phyloP scores from a whole-genome alignment of 2,113 vertebrate species.

The Caretta caretta region DNA sequence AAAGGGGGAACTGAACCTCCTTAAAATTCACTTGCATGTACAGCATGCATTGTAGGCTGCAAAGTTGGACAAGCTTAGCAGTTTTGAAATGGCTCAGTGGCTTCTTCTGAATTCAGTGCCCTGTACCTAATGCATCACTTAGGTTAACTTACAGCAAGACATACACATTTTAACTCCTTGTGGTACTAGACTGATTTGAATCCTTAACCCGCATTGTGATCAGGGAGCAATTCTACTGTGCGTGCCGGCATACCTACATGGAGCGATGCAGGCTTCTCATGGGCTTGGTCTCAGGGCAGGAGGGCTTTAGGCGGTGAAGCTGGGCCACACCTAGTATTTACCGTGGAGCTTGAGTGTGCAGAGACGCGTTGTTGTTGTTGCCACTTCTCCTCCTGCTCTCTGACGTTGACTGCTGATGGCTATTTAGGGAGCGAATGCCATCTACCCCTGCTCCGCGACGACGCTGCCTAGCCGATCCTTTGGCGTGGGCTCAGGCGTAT shows the following conservation, averaged over 20 bases:
- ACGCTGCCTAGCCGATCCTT: not conserved
- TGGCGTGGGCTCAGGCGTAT: accelerated
- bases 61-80: too few species aligned
- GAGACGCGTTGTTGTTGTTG: too few species aligned
- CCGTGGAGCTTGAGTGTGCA: not conserved
- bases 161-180: not conserved
- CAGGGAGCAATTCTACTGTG: not conserved
- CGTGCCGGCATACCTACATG: not conserved
- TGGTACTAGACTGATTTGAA: not conserved
- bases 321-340: not conserved
- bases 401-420: too few species aligned
- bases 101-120: not conserved
- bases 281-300: not conserved
- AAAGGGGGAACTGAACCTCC: not conserved
- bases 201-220: not conserved
- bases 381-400: too few species aligned
- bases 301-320: accelerated
- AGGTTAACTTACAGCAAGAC: too few species aligned
- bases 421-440: not conserved
- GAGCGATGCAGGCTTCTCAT: accelerated
- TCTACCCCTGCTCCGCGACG: not conserved
- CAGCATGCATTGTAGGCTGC: too few species aligned
- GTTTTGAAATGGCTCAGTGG: accelerated
- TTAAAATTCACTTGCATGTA: not conserved
- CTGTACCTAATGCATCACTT: too few species aligned